phyloP scores from a whole-genome alignment of 2,888 invertebrate genomes.

The Eupithecia dodoneata region DNA sequence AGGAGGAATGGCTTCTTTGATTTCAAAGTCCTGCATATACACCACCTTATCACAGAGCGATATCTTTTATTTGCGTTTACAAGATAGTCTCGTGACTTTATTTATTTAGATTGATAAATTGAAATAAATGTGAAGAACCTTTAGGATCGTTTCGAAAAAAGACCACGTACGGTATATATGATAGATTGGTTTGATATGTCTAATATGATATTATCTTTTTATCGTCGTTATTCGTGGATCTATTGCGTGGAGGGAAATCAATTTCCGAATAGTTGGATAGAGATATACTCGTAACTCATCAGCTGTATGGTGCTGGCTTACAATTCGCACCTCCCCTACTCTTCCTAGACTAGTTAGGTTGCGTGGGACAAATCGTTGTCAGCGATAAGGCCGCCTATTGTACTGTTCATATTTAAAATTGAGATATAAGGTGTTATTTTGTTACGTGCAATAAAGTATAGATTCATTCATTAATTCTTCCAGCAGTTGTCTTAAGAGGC shows the following conservation, averaged over 20 bases:
- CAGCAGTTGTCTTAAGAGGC: too few relatives aligned
- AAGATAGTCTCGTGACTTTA: conserved; percentile 16
- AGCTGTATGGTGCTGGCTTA: too few relatives aligned
- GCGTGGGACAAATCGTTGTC: too few relatives aligned
- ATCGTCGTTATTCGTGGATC: neutral
- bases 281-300: too few relatives aligned
- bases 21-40: neutral
- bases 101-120: conserved; percentile 5
- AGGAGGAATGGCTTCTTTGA: neutral
- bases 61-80: conserved; percentile 6
- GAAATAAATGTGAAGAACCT: neutral
- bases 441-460: too few relatives aligned
- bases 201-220: neutral
- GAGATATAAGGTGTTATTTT: too few relatives aligned
- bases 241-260: neutral
- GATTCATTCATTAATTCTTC: too few relatives aligned
- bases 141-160: neutral
- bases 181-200: neutral
- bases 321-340: too few relatives aligned
- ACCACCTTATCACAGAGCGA: neutral
- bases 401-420: too few relatives aligned
- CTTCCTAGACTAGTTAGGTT: too few relatives aligned
- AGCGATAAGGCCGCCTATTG: too few relatives aligned
- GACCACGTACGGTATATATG: neutral
- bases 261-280: too few relatives aligned